Evolutionary conservation across 1,140 invertebrate species (phyloP).

Genomic region (Platorchestia sp.): DNA sequence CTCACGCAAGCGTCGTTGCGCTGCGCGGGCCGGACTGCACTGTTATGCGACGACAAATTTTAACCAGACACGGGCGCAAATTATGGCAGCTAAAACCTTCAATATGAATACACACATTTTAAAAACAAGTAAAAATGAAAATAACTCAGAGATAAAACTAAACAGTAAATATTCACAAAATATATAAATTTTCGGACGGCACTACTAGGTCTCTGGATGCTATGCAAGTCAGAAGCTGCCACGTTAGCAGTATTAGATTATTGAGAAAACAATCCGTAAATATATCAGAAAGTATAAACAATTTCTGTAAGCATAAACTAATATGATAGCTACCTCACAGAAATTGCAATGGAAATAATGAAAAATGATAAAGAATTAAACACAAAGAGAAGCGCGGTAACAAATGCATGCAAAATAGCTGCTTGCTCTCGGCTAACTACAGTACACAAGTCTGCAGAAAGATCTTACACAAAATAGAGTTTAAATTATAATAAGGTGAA

Average conservation of each 20-base stretch:
- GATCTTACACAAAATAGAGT: neutral
- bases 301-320: neutral
- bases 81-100: neutral
- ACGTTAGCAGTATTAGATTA: neutral
- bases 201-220: neutral
- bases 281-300: neutral
- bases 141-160: neutral
- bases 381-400: neutral
- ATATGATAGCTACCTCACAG: neutral
- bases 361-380: neutral
- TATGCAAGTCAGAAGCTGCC: neutral
- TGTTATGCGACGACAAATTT: no score
- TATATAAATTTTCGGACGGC: neutral
- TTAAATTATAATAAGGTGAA: neutral
- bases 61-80: no score
- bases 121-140: neutral
- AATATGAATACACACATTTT: neutral
- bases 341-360: neutral
- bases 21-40: no score
- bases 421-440: neutral
- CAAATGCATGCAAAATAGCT: neutral
- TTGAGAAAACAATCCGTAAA: neutral
- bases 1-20: no score
- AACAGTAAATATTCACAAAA: neutral
- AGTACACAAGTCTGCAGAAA: neutral